Conservation (phyloP, 2,113 vertebrate genomes). For the Cathartes aura region DNA sequence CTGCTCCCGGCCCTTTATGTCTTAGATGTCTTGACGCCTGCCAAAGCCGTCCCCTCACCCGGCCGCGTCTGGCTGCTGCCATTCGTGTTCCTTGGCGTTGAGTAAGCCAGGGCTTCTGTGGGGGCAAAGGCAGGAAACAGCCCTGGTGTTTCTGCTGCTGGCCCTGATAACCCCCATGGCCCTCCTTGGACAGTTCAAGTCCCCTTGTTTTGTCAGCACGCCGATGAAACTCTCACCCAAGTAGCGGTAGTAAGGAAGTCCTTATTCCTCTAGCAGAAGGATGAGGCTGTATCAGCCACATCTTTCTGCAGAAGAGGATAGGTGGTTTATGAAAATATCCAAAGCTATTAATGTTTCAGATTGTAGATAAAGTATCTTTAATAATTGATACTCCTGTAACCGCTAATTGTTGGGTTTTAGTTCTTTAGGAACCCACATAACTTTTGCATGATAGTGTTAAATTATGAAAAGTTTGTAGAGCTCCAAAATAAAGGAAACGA, state of each 20-base stretch:
- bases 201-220: neutral
- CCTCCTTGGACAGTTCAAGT: rapidly evolving
- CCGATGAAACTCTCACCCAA: rapidly evolving
- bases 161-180: neutral
- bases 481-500: neutral
- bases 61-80: neutral
- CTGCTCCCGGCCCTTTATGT: no score
- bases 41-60: no score
- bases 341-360: neutral
- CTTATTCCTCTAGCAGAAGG: rapidly evolving
- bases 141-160: neutral
- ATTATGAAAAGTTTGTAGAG: neutral
- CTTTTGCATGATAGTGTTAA: neutral
- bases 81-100: neutral
- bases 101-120: rapidly evolving
- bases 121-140: neutral
- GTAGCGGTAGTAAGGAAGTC: rapidly evolving
- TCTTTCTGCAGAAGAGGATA: neutral
- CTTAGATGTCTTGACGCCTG: no score
- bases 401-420: neutral
- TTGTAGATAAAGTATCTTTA: neutral
- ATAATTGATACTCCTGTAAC: neutral
- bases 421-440: neutral
- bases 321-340: neutral
- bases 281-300: rapidly evolving